Base-by-base conservation (phyloP, 2,888 invertebrate genomes). In the Tolmerus cingulatus region DNA sequence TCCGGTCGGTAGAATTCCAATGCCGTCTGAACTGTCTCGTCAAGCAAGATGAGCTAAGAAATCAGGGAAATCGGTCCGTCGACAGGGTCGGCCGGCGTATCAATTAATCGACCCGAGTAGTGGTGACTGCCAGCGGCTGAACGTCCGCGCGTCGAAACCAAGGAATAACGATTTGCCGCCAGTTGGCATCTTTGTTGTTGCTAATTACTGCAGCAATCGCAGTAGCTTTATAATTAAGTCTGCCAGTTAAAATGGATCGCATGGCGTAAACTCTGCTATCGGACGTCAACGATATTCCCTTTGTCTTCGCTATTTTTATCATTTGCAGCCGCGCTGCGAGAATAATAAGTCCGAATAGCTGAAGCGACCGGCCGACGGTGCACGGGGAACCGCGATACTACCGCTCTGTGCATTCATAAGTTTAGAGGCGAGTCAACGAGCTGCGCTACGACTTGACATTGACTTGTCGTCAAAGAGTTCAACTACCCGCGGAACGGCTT, bases 381-480 rank as follows among this genome's bases (percentile, higher is more conserved):
- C 9, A n/a, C 66, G 66, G 12, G 23, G 2, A 57, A 0, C 16
- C 2, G 57, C 57, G 57, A 57, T 57, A 57, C n/a, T 57, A 57
- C 19, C 7, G 8, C 19, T 23, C 57, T 57, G 57, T 19, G 57
- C 57, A 57, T 57, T 57, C 9, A 57, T 57, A 57, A 57, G 57
- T 57, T 57, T 23, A 3, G 23, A 57, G 23, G 16, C 46, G 5
- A 51, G 46, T 14, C 46, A 40, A 16, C 46, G 46, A 51, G 46
- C 46, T 51, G 46, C n/a, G 46, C 5, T n/a, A 51, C 46, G 77
- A 86, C 87, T 87, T 88, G 88, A 87, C 88, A 88, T 88, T 88
- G 88, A 88, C 88, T 88, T 78, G 85, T 84, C 86, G 88, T 87
- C 87, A 79, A 88, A 88, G 87, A 88, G 88, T 88, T 88, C 88